Evolutionary conservation across 2,888 invertebrate genomes (phyloP).

Genomic region (Epirrita christyi): DNA sequence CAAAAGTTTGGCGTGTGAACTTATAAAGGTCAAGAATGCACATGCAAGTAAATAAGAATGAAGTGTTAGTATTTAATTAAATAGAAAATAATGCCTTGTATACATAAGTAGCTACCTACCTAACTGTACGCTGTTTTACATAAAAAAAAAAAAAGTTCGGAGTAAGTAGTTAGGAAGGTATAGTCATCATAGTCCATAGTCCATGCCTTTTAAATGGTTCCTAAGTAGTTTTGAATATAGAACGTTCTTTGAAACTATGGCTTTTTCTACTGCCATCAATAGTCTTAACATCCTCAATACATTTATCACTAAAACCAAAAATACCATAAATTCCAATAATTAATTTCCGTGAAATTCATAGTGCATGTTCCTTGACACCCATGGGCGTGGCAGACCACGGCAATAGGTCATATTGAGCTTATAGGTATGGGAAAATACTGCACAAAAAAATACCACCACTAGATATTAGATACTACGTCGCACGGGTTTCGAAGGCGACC

Average conservation of each 20-base stretch:
- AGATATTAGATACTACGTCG: no score
- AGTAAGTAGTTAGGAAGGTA: no score
- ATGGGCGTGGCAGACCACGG: conserved; percentile 39
- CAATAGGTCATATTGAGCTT: conserved; percentile 47
- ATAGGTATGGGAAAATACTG: conserved; percentile 14
- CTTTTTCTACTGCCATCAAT: no score
- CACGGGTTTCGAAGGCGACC: no score
- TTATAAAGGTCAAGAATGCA: conserved; percentile 2
- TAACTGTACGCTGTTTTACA: no score
- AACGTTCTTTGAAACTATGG: no score
- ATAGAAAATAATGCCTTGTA: no score
- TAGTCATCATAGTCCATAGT: no score
- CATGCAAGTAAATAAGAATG: conserved; percentile 1
- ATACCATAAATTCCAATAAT: conserved; percentile 66
- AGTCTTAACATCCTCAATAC: not conserved
- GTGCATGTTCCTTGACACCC: conserved; percentile 56
- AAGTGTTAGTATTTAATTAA: not conserved
- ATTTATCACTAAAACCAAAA: conserved; percentile 19
- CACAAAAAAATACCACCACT: conserved; percentile 11
- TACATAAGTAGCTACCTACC: no score
- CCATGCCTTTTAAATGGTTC: no score
- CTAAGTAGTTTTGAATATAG: no score
- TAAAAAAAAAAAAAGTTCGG: no score
- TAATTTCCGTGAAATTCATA: conserved; percentile 74
- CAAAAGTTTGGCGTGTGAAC: conserved; percentile 11